Evolutionary conservation across 2,797 vertebrate species (phyloP).

Genomic region (Kryptopterus vitreolus): DNA sequence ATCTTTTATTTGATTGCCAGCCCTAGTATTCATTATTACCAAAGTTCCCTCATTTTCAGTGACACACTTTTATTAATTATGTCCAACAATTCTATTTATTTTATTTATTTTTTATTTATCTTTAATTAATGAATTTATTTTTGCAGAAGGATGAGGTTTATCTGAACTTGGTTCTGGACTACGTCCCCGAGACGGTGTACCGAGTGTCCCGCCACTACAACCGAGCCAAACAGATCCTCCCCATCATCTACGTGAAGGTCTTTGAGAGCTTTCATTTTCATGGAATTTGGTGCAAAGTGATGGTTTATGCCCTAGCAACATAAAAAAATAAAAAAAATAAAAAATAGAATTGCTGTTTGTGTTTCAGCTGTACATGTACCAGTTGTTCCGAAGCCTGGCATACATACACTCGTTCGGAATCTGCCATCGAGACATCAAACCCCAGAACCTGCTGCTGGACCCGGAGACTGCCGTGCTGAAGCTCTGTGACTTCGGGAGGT

Average conservation of each 20-base stretch:
- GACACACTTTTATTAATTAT: too few species aligned
- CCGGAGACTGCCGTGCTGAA: slow-evolving; percentile 97
- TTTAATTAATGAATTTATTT: too few species aligned
- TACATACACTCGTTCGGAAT: slow-evolving; percentile 99
- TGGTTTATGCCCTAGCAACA: background rate
- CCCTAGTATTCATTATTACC: too few species aligned
- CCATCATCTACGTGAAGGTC: slow-evolving; percentile 98
- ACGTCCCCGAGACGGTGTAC: slow-evolving; percentile 98
- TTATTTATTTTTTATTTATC: background rate
- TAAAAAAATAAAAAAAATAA: background rate
- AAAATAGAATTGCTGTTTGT: slow-evolving; percentile 14
- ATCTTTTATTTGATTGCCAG: too few species aligned
- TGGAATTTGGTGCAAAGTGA: background rate
- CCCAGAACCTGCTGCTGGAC: slow-evolving; percentile 98
- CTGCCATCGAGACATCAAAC: slow-evolving; percentile 99
- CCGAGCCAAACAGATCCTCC: slow-evolving; percentile 97
- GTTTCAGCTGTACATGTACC: slow-evolving; percentile 95
- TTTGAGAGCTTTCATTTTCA: slow-evolving; percentile 28
- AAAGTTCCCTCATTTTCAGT: too few species aligned
- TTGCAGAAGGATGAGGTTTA: slow-evolving; percentile 96
- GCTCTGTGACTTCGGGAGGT: slow-evolving; percentile 99
- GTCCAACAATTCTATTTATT: too few species aligned
- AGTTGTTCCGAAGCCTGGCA: slow-evolving; percentile 98
- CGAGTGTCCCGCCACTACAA: slow-evolving; percentile 99
- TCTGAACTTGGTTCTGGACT: slow-evolving; percentile 98